Evolutionary conservation across 2,113 vertebrate genomes (phyloP), one percentile per base, ranked within the genome.

Genomic region (Natator depressus): DNA sequence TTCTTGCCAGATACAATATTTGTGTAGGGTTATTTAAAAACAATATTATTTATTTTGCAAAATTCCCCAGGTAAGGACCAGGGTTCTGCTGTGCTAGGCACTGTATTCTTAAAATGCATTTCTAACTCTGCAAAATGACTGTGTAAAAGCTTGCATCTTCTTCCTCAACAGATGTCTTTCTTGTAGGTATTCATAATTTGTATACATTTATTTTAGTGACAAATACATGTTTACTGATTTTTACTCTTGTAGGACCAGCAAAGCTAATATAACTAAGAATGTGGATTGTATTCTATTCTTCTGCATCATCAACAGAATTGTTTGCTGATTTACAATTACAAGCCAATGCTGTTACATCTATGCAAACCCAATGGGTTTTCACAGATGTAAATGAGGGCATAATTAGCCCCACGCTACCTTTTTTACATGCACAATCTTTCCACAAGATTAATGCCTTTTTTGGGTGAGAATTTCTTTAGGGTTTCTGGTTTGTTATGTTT

Each of bases 371-470:
- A 72, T 0, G 49, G 88, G 16, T 59, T 2, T 54, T 86, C 80
- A 90, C 79, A 81, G 16, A n/a, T 65, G 47, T 24, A 59, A 17
- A 62, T 1, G 14, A 89, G 84, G 91, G 84, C 12, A 27, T 31
- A 29, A 3, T 1, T 24, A 16, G 35, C 91, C 62, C 84, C 11
- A 16, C 84, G 31, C 0, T 69, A 1, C 84, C 57, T 8, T 88
- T 72, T 9, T 0, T 24, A 2, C 35, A 9, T 0, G 7, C 57
- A 13, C 35, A 69, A n/a, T 8, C 62, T 9, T 35, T 16, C 35
- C 35, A 35, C 35, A n/a, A 69, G 35, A 69, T 69, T 69, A 19
- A 35, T 69, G 62, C 14, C 62, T 69, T n/a, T n/a, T 65, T 69
- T 69, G 16, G 4, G 1, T 35, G 62, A 69, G 35, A n/a, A n/a